Conservation (phyloP, 2,113 vertebrate species). For the Pardalotus punctatus region DNA sequence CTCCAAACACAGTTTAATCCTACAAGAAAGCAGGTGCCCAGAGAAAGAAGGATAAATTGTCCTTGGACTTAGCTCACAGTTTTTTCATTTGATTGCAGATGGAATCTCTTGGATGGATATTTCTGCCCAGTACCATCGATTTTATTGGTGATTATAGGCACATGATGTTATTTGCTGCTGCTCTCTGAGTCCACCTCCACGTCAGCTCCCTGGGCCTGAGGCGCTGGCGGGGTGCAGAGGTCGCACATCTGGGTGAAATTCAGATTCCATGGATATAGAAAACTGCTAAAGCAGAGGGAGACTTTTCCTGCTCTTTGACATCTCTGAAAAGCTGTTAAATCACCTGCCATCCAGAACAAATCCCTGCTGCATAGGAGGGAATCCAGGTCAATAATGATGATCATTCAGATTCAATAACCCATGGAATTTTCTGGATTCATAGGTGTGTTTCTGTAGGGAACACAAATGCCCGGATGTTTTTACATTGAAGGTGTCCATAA, state of each 20-base stretch:
- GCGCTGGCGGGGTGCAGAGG: not conserved
- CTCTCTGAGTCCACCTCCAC: not conserved
- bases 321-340: not conserved
- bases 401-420: not conserved
- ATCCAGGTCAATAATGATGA: not conserved
- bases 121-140: not conserved
- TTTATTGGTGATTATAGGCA: not conserved
- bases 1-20: not conserved
- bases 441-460: not conserved
- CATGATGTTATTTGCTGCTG: accelerated
- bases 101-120: not conserved
- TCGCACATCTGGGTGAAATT: accelerated
- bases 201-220: accelerated
- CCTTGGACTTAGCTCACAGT: not conserved
- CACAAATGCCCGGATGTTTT: not conserved
- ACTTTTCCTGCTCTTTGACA: not conserved
- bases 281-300: not conserved
- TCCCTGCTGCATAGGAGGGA: not conserved
- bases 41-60: no score
- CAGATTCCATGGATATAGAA: not conserved
- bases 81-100: not conserved
- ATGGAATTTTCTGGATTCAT: not conserved
- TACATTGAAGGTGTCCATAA: not conserved
- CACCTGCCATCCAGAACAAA: not conserved
- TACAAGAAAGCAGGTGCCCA: accelerated